Conservation (phyloP, 1,140 invertebrate genomes). For the Dysdera silvatica region DNA sequence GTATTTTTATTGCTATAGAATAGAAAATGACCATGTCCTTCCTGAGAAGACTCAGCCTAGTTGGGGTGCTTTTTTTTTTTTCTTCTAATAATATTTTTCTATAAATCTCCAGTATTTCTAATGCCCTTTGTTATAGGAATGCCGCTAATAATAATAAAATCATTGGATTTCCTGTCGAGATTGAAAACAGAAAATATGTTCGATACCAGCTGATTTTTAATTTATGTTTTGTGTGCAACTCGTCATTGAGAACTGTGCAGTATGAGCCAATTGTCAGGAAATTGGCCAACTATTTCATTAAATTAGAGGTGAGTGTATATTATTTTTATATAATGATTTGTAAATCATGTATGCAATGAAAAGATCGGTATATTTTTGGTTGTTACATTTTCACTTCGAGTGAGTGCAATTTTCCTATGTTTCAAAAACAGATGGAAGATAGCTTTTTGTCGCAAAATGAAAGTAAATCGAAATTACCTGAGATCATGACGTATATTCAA, state of each 20-base stretch:
- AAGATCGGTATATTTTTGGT: neutral
- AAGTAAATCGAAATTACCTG: slow-evolving; percentile 53
- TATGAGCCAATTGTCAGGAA: slow-evolving; percentile 91
- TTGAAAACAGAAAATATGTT: slow-evolving; percentile 82
- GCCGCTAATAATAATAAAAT: slow-evolving; percentile 77
- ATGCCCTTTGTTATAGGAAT: slow-evolving; percentile 53
- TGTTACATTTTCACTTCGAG: neutral
- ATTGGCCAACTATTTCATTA: slow-evolving; percentile 78
- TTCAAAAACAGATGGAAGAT: slow-evolving; percentile 40
- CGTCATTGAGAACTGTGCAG: slow-evolving; percentile 74
- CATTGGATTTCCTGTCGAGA: slow-evolving; percentile 82
- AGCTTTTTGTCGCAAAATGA: slow-evolving; percentile 48
- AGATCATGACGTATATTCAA: slow-evolving; percentile 65
- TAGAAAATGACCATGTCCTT: too few relatives aligned
- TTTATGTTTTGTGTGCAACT: slow-evolving; percentile 87
- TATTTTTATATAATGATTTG: slow-evolving; percentile 3
- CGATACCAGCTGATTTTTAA: slow-evolving; percentile 92
- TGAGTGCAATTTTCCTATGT: too few relatives aligned
- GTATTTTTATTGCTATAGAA: too few relatives aligned
- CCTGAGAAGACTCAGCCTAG: slow-evolving; percentile 13
- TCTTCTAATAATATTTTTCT: neutral
- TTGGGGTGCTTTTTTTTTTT: slow-evolving; percentile 15
- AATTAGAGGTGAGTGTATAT: slow-evolving; percentile 43
- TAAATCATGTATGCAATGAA: neutral
- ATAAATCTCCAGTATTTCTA: slow-evolving; percentile 3